A percentile compares a stretch with the other conserved stretches of the same genome.
Evolutionary conservation across 2,888 invertebrate genomes (phyloP).

Genomic region (Agonum fuliginosum): DNA sequence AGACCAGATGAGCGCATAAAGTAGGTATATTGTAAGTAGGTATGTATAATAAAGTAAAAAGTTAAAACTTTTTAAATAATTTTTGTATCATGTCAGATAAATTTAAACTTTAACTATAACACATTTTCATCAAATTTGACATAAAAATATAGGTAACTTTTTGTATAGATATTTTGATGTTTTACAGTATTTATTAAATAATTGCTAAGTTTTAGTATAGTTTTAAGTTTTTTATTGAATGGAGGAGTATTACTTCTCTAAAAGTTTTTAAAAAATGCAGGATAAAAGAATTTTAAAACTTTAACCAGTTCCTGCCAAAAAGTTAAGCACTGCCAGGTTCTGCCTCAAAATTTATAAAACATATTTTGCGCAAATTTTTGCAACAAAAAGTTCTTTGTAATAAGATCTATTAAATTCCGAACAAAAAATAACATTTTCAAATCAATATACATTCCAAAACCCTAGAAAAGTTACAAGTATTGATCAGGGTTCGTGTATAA

Average conservation of each 20-base stretch:
- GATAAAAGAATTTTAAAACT: not conserved
- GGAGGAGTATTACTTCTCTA: too few relatives aligned
- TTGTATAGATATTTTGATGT: too few relatives aligned
- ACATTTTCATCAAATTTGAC: not conserved
- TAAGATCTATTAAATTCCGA: conserved; percentile 23
- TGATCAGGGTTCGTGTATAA: not conserved
- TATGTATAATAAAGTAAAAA: not conserved
- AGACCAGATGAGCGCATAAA: not conserved
- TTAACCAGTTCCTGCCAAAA: not conserved
- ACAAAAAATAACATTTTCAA: conserved; percentile 28
- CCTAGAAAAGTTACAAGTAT: conserved; percentile 9
- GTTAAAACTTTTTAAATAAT: conserved; percentile 22
- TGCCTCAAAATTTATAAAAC: conserved; percentile 13
- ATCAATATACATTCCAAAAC: conserved; percentile 1
- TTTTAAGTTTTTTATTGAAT: too few relatives aligned
- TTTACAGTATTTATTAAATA: too few relatives aligned
- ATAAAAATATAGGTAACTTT: too few relatives aligned
- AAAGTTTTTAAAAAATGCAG: not conserved
- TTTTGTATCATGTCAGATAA: conserved; percentile 17
- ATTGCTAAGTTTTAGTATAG: too few relatives aligned
- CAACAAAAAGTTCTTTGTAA: not conserved
- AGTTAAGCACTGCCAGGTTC: too few relatives aligned
- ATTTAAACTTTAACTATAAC: not conserved
- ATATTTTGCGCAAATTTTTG: conserved; percentile 7
- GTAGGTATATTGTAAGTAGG: too few relatives aligned